These are phyloP conservation scores for Mercenaria mercenaria DNA, from an alignment of 1,140 invertebrate species.

Conservation along the genomic window DNA sequence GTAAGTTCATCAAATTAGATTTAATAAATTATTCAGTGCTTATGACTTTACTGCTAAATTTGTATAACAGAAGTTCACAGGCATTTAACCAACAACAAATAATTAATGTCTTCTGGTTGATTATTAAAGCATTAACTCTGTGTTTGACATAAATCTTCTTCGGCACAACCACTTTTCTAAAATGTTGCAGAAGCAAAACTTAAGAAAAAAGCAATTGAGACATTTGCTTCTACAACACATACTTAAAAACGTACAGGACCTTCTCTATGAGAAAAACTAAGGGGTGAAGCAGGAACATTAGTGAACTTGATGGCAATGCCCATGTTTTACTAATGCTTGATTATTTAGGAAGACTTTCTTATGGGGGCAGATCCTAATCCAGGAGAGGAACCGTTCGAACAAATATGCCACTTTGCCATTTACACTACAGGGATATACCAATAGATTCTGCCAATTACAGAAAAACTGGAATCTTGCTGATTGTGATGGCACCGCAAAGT, in stretches of 20 bases:
- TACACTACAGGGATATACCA: background rate
- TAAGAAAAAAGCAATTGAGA: slow-evolving; percentile 29
- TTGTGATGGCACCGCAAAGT: slow-evolving; percentile 11
- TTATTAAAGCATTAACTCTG: slow-evolving; percentile 18
- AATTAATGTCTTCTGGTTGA: slow-evolving; percentile 10
- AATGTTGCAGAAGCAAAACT: background rate
- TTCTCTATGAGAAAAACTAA: background rate
- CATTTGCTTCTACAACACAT: slow-evolving; percentile 27
- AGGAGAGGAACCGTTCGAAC: background rate
- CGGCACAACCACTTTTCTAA: slow-evolving; percentile 30
- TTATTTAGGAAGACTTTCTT: too few relatives aligned
- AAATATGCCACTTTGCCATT: background rate
- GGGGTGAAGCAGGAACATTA: too few relatives aligned
- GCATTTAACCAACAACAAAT: slow-evolving; percentile 24
- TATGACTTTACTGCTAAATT: slow-evolving; percentile 5
- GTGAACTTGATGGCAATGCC: background rate
- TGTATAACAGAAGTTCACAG: slow-evolving; percentile 26
- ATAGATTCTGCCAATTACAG: background rate
- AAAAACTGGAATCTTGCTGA: background rate
- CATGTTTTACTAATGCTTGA: slow-evolving; percentile 16
- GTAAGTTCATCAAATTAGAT: background rate
- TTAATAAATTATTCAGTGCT: background rate
- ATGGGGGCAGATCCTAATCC: slow-evolving; percentile 1
- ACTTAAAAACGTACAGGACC: background rate
- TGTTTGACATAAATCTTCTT: slow-evolving; percentile 15